Conservation (phyloP, 2,888 invertebrate species). For the Adela reaumurella region DNA sequence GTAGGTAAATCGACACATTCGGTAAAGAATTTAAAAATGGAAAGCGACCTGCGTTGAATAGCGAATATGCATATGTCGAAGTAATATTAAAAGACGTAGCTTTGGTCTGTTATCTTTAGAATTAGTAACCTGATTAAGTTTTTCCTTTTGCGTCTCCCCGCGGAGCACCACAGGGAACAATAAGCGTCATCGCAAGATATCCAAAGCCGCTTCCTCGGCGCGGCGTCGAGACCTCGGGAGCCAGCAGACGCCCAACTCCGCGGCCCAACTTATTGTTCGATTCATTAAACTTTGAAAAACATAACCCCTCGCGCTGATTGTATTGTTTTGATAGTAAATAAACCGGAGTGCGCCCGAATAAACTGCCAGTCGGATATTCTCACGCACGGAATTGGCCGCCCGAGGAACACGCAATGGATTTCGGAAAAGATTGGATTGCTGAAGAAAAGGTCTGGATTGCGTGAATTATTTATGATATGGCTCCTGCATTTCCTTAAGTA, state of each 20-base stretch:
- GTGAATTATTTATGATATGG: background rate
- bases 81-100: too few relatives aligned
- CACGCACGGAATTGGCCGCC: background rate
- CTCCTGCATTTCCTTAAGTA: background rate
- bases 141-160: too few relatives aligned
- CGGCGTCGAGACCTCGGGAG: background rate
- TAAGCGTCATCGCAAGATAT: background rate
- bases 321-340: slow-evolving; percentile 2
- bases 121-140: too few relatives aligned
- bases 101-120: too few relatives aligned
- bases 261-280: slow-evolving; percentile 1
- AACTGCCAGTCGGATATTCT: background rate
- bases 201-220: background rate
- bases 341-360: background rate
- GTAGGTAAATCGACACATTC: too few relatives aligned
- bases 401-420: background rate
- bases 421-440: background rate
- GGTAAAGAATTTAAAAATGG: too few relatives aligned
- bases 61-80: too few relatives aligned
- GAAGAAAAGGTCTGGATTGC: background rate
- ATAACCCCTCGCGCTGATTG: background rate
- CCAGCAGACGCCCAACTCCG: background rate
- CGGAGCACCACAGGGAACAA: background rate
- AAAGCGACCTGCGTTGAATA: too few relatives aligned
- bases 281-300: slow-evolving; percentile 2